A percentile compares a stretch with the other conserved stretches of the same genome.
Evolutionary conservation across 1,140 invertebrate genomes (phyloP).

Genomic region (Pissodes strobi): DNA sequence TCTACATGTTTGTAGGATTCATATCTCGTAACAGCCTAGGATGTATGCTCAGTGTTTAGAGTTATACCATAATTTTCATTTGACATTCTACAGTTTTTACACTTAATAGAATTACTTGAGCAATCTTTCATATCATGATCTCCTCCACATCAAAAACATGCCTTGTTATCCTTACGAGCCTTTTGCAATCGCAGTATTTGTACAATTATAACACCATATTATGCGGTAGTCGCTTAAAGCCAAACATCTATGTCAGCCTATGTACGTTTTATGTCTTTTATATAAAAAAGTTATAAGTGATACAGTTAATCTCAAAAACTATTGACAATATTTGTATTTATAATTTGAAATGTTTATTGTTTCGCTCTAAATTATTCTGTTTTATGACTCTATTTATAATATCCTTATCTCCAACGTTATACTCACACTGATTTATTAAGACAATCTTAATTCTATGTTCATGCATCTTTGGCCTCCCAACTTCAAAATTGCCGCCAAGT

Average conservation of each 20-base stretch:
- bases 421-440: background rate
- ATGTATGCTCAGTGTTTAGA: constrained; percentile 9
- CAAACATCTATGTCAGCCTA: constrained; percentile 14
- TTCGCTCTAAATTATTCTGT: background rate
- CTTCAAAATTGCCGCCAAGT: background rate
- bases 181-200: constrained; percentile 3
- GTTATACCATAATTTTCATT: constrained; percentile 19
- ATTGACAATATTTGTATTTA: background rate
- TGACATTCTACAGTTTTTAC: constrained; percentile 9
- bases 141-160: constrained; percentile 9
- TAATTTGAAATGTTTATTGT: constrained; percentile 1
- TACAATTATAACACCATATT: constrained; percentile 13
- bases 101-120: background rate
- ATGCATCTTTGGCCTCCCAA: background rate
- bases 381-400: background rate
- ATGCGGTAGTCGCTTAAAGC: constrained; percentile 15
- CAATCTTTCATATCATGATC: constrained; percentile 13
- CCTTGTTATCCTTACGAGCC: constrained; percentile 14
- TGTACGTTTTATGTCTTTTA: constrained; percentile 12
- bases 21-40: constrained; percentile 16
- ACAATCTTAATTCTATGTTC: background rate
- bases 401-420: background rate
- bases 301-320: background rate
- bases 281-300: background rate
- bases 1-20: constrained; percentile 8